Base-by-base conservation (phyloP, 2,888 invertebrate genomes). In the Agelastica alni region DNA sequence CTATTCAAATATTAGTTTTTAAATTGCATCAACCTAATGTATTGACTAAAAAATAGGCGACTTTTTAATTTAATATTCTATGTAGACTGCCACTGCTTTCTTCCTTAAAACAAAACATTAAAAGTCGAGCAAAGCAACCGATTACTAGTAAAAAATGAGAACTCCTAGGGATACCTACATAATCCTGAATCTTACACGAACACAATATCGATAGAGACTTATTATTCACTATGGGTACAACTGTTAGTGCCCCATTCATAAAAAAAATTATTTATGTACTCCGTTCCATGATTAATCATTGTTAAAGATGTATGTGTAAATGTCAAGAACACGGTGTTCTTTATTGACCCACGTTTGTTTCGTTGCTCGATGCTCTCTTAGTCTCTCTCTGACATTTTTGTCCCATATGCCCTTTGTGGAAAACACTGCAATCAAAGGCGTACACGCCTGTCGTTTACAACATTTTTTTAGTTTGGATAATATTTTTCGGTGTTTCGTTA, bases 241-340 rank as follows among this genome's bases (percentile, higher is more conserved):
- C 31, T 36, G 46, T 46, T 46, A 10, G 36, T 42, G 28, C 26
- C 26, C 26, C 6, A 7, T 26, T 9, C 17, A 18, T 41, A 49
- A 55, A 49, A 55, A 57, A 57, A 32, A 51, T 53, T 53, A 46
- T 53, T 57, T 53, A 57, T 57, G 49, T 18, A 36, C 47, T 51
- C 28, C 34, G 42, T 41, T 37, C 42, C 20, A 46, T 53, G 51
- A 57, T 57, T 57, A 53, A 57, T 57, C 57, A 51, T 37, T 32
- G 45, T 48, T 49, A 57, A 57, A 57, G 57, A 53, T 57, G 53
- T 57, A 57, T 57, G 45, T 57, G 49, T 49, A 57, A 53, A 57
- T 53, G 57, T 57, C 57, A 57, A 51, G 57, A 53, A 51, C 53
- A 53, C 49, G 49, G 46, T 57, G 57, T 57, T 53, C 48, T 53